phyloP scores from a whole-genome alignment of 2,888 invertebrate species.

The Ectropis crepuscularia region DNA sequence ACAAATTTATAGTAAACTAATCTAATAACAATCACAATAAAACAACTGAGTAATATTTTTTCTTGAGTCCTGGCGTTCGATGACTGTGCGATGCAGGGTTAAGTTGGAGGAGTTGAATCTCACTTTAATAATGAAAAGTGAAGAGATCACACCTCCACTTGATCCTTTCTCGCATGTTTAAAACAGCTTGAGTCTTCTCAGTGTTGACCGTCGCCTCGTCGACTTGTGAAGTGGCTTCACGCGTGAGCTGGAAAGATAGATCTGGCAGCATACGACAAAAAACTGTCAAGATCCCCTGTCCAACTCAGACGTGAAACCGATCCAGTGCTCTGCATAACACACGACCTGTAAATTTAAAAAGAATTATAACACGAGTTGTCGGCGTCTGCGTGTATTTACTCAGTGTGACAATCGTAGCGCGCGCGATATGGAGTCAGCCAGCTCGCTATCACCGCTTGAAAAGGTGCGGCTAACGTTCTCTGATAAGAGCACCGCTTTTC shows the following conservation, averaged over 20 bases:
- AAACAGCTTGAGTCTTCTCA: neutral
- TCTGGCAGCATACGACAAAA: conserved; percentile 78
- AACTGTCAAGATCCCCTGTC: conserved; percentile 85
- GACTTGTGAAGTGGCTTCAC: conserved; percentile 61
- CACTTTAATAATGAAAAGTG: conserved; percentile 84
- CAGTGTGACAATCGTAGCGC: conserved; percentile 69
- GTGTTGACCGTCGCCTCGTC: neutral
- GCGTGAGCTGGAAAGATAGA: conserved; percentile 86
- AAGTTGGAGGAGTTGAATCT: conserved; percentile 86
- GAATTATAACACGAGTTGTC: conserved; percentile 48
- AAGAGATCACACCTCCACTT: conserved; percentile 86
- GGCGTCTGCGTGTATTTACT: conserved; percentile 55
- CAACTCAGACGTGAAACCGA: conserved; percentile 82
- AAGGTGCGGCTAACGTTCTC: conserved; percentile 81
- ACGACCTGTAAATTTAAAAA: conserved; percentile 60
- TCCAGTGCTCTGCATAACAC: conserved; percentile 16
- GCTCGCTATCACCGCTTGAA: conserved; percentile 77
- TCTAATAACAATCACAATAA: too few relatives aligned
- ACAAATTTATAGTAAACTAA: too few relatives aligned
- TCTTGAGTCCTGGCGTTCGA: conserved; percentile 37
- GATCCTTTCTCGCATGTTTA: conserved; percentile 68
- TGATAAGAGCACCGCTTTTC: conserved; percentile 81
- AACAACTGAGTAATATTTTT: too few relatives aligned
- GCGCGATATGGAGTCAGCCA: conserved; percentile 64
- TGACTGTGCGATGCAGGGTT: conserved; percentile 75